Evolutionary conservation across 2,888 invertebrate species (phyloP).

Genomic region (Dorcus parallelipipedus): DNA sequence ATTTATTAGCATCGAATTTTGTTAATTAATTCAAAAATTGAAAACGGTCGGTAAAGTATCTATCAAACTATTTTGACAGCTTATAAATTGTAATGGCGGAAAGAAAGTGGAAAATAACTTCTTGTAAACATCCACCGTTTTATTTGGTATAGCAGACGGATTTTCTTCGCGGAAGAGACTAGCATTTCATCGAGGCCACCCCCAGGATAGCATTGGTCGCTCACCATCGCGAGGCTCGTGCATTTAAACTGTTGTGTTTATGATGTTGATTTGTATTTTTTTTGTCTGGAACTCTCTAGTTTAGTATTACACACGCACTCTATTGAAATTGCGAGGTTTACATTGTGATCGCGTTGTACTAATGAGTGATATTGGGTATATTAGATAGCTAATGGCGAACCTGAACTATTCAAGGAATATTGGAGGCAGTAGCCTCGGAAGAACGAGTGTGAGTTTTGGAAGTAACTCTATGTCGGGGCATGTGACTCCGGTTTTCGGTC

Average conservation of each 20-base stretch:
- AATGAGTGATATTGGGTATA: conserved; percentile 36
- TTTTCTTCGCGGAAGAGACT: conserved; percentile 21
- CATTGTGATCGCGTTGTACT: conserved; percentile 41
- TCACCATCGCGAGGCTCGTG: conserved; percentile 28
- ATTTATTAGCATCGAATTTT: no score
- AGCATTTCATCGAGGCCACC: conserved; percentile 16
- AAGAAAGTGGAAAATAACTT: conserved; percentile 49
- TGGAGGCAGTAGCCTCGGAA: conserved; percentile 71
- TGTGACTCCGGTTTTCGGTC: conserved; percentile 78
- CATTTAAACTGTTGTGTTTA: conserved; percentile 36
- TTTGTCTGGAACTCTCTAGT: conserved; percentile 27
- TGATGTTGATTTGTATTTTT: conserved; percentile 39
- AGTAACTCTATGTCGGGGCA: conserved; percentile 69
- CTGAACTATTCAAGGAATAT: conserved; percentile 90
- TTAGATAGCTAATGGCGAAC: conserved; percentile 80
- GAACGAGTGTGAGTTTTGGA: conserved; percentile 63
- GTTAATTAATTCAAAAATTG: no score
- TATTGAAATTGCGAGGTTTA: conserved; percentile 12
- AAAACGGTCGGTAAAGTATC: no score
- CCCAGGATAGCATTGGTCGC: conserved; percentile 29
- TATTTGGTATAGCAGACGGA: conserved; percentile 35
- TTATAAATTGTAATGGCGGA: conserved; percentile 45
- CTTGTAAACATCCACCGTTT: conserved; percentile 37
- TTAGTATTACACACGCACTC: conserved; percentile 22
- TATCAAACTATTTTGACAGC: conserved; percentile 11